Evolutionary conservation across 2,797 vertebrate genomes (phyloP).

Genomic region (Adelosebastes latens): DNA sequence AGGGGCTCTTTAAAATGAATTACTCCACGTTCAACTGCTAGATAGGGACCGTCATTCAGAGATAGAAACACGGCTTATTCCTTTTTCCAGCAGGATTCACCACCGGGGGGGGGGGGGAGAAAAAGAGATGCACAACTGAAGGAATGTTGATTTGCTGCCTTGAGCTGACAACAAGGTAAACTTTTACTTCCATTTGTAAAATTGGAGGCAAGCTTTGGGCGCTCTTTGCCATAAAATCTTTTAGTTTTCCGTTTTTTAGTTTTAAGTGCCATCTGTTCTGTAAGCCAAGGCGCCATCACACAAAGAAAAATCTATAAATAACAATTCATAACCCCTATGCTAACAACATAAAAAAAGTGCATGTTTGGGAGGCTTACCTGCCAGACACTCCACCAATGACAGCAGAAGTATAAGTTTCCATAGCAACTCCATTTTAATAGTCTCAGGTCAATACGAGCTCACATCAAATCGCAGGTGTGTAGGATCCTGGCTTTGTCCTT

Average conservation of each 20-base stretch:
- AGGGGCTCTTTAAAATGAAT: slow-evolving; percentile 67
- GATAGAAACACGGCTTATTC: slow-evolving; percentile 28
- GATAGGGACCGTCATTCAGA: slow-evolving; percentile 40
- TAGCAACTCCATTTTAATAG: slow-evolving; percentile 95
- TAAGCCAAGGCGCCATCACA: neutral
- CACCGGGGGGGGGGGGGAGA: neutral
- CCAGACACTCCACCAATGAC: slow-evolving; percentile 87
- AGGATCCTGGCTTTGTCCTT: slow-evolving; percentile 75
- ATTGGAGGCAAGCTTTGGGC: slow-evolving; percentile 3
- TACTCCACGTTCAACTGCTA: slow-evolving; percentile 43
- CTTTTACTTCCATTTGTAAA: slow-evolving; percentile 28
- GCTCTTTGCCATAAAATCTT: slow-evolving; percentile 11
- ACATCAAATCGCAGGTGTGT: slow-evolving; percentile 79
- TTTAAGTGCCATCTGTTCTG: slow-evolving; percentile 22
- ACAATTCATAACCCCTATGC: slow-evolving; percentile 7
- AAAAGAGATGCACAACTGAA: slow-evolving; percentile 15
- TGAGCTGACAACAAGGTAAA: slow-evolving; percentile 36
- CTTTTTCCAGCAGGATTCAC: slow-evolving; percentile 22
- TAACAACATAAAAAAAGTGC: slow-evolving; percentile 51
- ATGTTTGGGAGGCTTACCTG: slow-evolving; percentile 87
- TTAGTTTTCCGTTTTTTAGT: slow-evolving; percentile 12
- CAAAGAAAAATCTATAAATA: slow-evolving; percentile 22
- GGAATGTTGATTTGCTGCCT: slow-evolving; percentile 41
- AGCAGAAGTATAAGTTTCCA: slow-evolving; percentile 93
- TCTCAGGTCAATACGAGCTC: slow-evolving; percentile 81